Percentiles rank a stretch among this genome's conserved stretches.
Conservation (phyloP, 2,113 vertebrate genomes). For the Ciconia maguari region DNA sequence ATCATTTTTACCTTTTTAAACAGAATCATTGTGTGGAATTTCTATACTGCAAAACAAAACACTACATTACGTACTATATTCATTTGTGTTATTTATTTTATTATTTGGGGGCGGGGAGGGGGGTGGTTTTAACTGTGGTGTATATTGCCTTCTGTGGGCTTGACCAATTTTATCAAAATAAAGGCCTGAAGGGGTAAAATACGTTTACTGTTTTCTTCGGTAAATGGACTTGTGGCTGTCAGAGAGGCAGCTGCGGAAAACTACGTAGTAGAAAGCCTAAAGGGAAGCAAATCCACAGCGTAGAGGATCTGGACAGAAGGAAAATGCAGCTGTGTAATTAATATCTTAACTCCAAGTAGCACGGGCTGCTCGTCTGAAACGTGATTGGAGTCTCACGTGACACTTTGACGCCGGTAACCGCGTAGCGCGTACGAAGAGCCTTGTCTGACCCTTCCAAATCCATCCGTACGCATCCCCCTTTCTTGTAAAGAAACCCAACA, state of each 20-base stretch:
- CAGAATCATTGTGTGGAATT: conserved; percentile 60
- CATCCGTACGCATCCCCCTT: rapidly evolving
- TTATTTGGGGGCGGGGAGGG: not conserved
- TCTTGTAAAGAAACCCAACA: rapidly evolving
- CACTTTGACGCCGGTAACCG: rapidly evolving
- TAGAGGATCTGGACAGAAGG: rapidly evolving
- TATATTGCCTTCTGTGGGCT: conserved; percentile 64
- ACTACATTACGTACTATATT: conserved; percentile 60
- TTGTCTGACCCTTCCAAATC: not conserved
- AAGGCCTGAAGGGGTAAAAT: conserved; percentile 49
- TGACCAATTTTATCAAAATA: conserved; percentile 65
- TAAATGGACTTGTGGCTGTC: not conserved
- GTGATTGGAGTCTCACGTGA: rapidly evolving
- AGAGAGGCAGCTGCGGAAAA: not conserved
- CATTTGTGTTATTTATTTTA: conserved; percentile 62
- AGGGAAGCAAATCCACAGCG: rapidly evolving
- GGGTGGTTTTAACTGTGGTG: conserved; percentile 49
- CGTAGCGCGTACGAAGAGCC: not conserved
- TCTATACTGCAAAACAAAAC: conserved; percentile 63
- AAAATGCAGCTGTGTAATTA: rapidly evolving
- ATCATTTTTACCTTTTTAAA: conserved; percentile 73
- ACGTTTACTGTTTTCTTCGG: not conserved
- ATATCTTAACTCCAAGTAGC: rapidly evolving
- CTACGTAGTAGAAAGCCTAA: rapidly evolving
- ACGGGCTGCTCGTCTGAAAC: rapidly evolving